phyloP scores from a whole-genome alignment of 2,888 invertebrate species.

The Caenorhabditis sp. region DNA sequence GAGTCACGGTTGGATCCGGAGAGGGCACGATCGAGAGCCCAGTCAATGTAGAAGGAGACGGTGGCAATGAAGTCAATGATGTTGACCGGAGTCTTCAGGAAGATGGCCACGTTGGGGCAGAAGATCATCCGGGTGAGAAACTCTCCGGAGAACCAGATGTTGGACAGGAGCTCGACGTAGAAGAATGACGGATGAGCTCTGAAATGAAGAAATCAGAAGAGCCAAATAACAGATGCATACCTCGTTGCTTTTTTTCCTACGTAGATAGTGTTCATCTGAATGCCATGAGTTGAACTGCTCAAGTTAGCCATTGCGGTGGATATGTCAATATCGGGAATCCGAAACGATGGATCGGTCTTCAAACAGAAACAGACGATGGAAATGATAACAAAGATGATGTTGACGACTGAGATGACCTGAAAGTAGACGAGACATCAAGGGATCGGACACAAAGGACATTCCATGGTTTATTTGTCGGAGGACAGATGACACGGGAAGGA shows the following conservation, averaged over 20 bases:
- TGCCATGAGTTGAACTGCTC: conserved; percentile 5
- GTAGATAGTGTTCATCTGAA: conserved; percentile 61
- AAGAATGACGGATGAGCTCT: conserved; percentile 89
- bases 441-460: neutral
- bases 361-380: conserved; percentile 96
- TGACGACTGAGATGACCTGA: conserved; percentile 94
- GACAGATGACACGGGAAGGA: conserved; percentile 17
- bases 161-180: conserved; percentile 93
- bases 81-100: conserved; percentile 89
- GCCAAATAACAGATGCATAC: conserved; percentile 24
- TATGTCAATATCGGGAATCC: conserved; percentile 87
- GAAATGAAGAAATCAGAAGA: conserved; percentile 65
- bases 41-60: conserved; percentile 97
- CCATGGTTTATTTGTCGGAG: conserved; percentile 11
- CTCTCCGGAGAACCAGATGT: conserved; percentile 96
- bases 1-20: conserved; percentile 71
- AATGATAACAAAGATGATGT: conserved; percentile 96
- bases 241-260: conserved; percentile 70
- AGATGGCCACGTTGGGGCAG: conserved; percentile 86
- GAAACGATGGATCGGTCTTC: conserved; percentile 96
- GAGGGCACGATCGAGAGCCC: conserved; percentile 83
- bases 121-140: conserved; percentile 92
- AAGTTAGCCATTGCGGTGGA: conserved; percentile 36
- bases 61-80: conserved; percentile 99
- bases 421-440: conserved; percentile 27